phyloP scores from a whole-genome alignment of 1,140 invertebrate species.

The Marisa cornuarietis region DNA sequence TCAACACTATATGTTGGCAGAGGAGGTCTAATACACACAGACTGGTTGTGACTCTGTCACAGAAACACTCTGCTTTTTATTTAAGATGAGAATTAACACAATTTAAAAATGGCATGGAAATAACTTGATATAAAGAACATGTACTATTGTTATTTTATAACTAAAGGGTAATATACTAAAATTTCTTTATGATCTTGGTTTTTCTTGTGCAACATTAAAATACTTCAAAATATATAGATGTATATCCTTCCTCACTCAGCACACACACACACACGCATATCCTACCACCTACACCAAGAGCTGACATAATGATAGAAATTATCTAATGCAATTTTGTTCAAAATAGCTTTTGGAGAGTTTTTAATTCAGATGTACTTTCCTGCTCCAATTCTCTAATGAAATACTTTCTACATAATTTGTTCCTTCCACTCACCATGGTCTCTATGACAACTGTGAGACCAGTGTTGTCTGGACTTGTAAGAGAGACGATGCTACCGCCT shows the following conservation, averaged over 20 bases:
- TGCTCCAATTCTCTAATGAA: too few species aligned
- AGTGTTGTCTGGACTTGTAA: slow-evolving; percentile 45
- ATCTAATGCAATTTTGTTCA: neutral
- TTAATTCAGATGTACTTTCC: neutral
- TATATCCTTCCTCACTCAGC: too few species aligned
- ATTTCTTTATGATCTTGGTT: too few species aligned
- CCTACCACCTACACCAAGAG: neutral
- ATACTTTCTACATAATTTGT: neutral
- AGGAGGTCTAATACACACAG: slow-evolving; percentile 49
- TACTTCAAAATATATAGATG: too few species aligned
- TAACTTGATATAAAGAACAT: too few species aligned
- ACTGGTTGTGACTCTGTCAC: slow-evolving; percentile 30
- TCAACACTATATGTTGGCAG: slow-evolving; percentile 49
- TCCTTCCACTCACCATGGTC: slow-evolving; percentile 51
- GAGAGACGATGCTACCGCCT: slow-evolving; percentile 58
- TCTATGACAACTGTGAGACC: slow-evolving; percentile 61
- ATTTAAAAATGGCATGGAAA: too few species aligned
- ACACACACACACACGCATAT: too few species aligned
- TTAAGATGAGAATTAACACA: too few species aligned
- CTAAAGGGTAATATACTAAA: too few species aligned
- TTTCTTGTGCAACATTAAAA: too few species aligned
- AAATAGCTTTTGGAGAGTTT: neutral
- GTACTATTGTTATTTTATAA: too few species aligned
- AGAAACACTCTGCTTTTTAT: neutral
- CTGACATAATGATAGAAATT: neutral